Evolutionary conservation across 1,140 invertebrate species (phyloP).

Genomic region (Cydia pomonella): DNA sequence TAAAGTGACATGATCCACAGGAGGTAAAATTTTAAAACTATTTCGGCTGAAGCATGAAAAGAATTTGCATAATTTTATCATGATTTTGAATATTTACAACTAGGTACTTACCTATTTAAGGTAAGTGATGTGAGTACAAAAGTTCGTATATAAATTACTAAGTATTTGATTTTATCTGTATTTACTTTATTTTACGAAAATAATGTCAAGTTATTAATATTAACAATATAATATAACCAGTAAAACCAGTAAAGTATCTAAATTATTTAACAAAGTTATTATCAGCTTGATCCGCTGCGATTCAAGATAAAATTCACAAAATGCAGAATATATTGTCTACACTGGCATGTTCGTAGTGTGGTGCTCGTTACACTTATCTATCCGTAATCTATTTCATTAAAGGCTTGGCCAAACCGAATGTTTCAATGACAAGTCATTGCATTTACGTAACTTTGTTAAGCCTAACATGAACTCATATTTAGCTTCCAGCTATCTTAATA

Average conservation of each 20-base stretch:
- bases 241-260: too few species aligned
- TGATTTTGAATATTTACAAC: too few species aligned
- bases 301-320: background rate
- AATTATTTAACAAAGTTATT: too few species aligned
- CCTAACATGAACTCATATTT: slow-evolving; percentile 17
- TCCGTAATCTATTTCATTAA: background rate
- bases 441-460: background rate
- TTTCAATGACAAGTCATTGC: background rate
- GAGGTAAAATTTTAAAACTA: background rate
- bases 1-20: background rate
- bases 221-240: too few species aligned
- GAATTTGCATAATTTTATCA: too few species aligned
- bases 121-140: too few species aligned
- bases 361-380: background rate
- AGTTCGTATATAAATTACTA: too few species aligned
- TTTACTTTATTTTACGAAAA: too few species aligned
- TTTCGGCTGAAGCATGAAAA: background rate
- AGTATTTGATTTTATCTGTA: too few species aligned
- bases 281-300: too few species aligned
- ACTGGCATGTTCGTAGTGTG: background rate
- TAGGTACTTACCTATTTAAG: too few species aligned
- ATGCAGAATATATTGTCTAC: background rate
- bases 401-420: slow-evolving; percentile 1
- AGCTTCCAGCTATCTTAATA: slow-evolving; percentile 8
- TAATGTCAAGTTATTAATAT: too few species aligned